Percentiles rank a stretch among this genome's conserved stretches.
These are phyloP conservation scores for Selene dorsalis DNA, from an alignment of 2,797 vertebrate genomes.

Conservation along the genomic window DNA sequence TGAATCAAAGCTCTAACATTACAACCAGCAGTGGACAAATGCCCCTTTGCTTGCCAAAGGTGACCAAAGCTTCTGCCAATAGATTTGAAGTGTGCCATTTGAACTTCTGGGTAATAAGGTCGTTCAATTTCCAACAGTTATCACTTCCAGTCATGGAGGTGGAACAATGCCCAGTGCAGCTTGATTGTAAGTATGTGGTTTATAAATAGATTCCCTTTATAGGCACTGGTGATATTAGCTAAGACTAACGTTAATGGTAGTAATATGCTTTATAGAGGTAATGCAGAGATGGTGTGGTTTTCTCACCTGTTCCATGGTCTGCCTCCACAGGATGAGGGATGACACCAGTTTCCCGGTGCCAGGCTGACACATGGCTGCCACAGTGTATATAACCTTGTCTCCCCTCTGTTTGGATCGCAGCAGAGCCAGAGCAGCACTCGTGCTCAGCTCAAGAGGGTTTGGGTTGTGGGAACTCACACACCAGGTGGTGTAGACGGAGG, in stretches of 20 bases:
- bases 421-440: slow-evolving; percentile 92
- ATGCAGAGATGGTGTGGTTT: slow-evolving; percentile 11
- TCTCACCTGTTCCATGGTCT: slow-evolving; percentile 92
- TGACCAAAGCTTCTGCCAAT: slow-evolving; percentile 39
- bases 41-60: slow-evolving; percentile 22
- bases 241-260: neutral
- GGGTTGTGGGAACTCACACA: slow-evolving; percentile 94
- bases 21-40: slow-evolving; percentile 23
- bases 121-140: slow-evolving; percentile 37
- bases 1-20: slow-evolving; percentile 35
- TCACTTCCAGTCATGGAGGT: slow-evolving; percentile 15
- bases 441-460: slow-evolving; percentile 93
- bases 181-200: slow-evolving; percentile 10
- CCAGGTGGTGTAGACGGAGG: slow-evolving; percentile 96
- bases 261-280: neutral
- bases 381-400: slow-evolving; percentile 90
- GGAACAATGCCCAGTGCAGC: slow-evolving; percentile 9
- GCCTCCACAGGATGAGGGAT: slow-evolving; percentile 91
- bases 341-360: slow-evolving; percentile 93
- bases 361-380: slow-evolving; percentile 93
- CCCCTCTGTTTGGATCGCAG: slow-evolving; percentile 93
- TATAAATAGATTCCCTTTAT: neutral
- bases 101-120: slow-evolving; percentile 35
- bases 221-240: neutral
- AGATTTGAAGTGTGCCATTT: slow-evolving; percentile 15